These are phyloP conservation scores for Chamaea fasciata DNA, from an alignment of 2,113 vertebrate genomes.

Conservation along the genomic window DNA sequence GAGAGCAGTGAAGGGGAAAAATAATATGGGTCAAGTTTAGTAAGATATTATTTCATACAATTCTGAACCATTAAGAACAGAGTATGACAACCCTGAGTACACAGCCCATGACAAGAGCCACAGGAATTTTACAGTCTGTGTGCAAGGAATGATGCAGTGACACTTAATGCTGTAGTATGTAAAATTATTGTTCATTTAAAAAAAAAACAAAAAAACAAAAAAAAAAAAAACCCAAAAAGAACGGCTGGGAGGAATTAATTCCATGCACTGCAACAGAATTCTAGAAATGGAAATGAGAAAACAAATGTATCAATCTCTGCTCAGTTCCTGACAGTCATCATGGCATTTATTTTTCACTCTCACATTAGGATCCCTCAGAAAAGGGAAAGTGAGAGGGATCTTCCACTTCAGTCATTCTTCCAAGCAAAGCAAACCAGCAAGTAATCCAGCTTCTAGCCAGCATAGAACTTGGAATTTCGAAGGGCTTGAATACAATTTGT, in stretches of 20 bases:
- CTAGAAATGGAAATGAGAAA: neutral
- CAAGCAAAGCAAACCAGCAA: neutral
- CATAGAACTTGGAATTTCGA: neutral
- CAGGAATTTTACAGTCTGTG: neutral
- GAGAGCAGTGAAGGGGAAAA: neutral
- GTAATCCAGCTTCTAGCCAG: accelerated
- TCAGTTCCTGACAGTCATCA: accelerated
- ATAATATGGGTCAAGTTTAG: neutral
- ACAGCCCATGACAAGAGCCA: neutral
- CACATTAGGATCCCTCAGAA: neutral
- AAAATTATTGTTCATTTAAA: neutral
- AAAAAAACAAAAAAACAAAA: too few species aligned
- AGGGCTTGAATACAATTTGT: neutral
- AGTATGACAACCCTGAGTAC: neutral
- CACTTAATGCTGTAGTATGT: neutral
- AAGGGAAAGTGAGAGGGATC: neutral
- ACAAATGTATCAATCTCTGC: neutral
- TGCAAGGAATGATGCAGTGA: neutral
- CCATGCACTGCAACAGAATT: neutral
- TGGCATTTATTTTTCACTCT: neutral
- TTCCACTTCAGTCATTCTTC: neutral
- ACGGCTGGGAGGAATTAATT: neutral
- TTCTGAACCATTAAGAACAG: neutral
- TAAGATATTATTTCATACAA: neutral
- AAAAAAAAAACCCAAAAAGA: neutral